Base-by-base conservation (phyloP, 2,113 vertebrate genomes). In the Arvicanthis niloticus region DNA sequence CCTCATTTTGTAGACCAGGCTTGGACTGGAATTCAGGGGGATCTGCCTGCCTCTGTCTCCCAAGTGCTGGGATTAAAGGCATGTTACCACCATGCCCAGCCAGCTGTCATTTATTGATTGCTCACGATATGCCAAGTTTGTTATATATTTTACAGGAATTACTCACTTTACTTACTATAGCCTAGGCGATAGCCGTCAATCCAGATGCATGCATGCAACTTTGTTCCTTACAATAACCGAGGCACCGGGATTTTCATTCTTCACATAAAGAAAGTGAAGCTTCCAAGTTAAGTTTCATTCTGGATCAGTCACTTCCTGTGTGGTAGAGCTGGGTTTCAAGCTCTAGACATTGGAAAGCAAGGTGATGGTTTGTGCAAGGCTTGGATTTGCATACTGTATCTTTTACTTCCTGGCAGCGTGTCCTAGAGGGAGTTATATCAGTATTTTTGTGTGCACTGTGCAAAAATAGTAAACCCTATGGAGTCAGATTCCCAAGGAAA, bases 211-310 rank as follows among this genome's bases (percentile, higher is more conserved):
- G 45, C 51, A 90, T 90, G 67, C 58, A 92, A 60, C 48, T 88
- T 73, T 68, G 73, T 34, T 90, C 34, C 34, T 72, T 95, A 89
- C 2, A 21, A 11, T 91, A 76, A 95, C 92, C 31, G n/a, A 72
- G 31, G 8, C 4, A 75, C 42, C 81, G 26, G 73, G 68, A 29
- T 88, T 81, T 82, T 91, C 31, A 94, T 93, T 95, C 94, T 68
- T 81, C 40, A 91, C 72, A 31, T 70, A 37, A 88, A 72, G 65
- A 95, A 81, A 67, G 13, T 65, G 87, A 92, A 45, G 29, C 58
- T 91, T 96, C 60, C 85, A 92, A 86, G 62, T 87, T 91, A 87
- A 93, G 48, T 80, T 93, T 67, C 56, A 56, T 97, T 7, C 17
- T 93, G 88, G 51, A 91, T 91, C 34, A 92, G 29, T 90, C 68